Evolutionary conservation across 92 coral and sea anemone genomes (phyloP), one percentile per base, ranked within the genome.

Genomic region (Phenganax stokvisi): DNA sequence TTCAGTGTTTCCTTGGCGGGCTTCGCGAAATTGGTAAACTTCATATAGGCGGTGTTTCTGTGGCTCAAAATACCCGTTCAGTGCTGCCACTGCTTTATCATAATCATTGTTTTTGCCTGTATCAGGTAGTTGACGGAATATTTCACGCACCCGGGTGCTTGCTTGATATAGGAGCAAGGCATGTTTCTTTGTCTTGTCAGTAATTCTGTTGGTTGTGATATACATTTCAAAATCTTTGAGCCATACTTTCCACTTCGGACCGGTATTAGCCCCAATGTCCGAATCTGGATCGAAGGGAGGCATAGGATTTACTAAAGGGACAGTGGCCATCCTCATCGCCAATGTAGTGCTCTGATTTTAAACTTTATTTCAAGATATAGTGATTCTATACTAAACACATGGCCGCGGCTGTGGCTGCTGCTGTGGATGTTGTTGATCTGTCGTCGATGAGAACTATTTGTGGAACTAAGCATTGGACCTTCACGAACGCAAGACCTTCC

Each of bases 21-120:
- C 55, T 69, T 69, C 53, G 55, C 74, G 52, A 51, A 69, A 69
- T 69, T 8, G 27, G 74, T 69, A 69, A 0, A 69, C 74, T 69
- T 69, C 74, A 17, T 69, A 51, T 51, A 69, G 8, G 31, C 74
- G 55, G 16, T 69, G 74, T 30, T 69, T 69, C 31, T 61, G 67
- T 17, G 67, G 67, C 67, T 61, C 67, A 28, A 61, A 61, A 61
- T 61, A 61, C 29, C 17, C 25, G 29, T 61, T 61, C 67, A 64
- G 30, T 29, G 16, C 27, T 64, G 70, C 27, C 0, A 13, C 30
- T 64, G 70, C 70, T 29, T 9, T 25, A 64, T 64, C 70, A 64
- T 64, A 64, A 13, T 64, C 70, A 29, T 64, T 20, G 27, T 64
- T 29, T 13, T 25, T 7, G 16, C 70, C 70, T 25, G 25, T 12